Conservation (phyloP, 2,113 vertebrate genomes). For the Heterotis niloticus region DNA sequence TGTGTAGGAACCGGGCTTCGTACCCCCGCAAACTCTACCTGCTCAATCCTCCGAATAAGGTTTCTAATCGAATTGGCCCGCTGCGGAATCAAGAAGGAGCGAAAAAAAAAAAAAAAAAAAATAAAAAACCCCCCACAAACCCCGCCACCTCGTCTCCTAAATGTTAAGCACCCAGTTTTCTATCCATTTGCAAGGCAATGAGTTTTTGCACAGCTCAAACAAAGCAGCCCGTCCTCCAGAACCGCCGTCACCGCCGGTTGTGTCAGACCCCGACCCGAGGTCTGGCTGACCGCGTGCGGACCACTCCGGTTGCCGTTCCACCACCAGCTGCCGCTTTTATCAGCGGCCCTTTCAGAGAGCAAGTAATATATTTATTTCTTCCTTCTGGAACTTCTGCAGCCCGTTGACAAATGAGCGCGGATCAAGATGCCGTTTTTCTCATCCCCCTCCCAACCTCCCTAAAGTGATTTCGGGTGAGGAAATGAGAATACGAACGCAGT, state of each 20-base stretch:
- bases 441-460: not conserved
- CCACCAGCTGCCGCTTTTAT: conserved; percentile 9
- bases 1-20: not conserved
- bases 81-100: not conserved
- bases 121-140: too few species aligned
- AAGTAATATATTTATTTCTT: conserved; percentile 15
- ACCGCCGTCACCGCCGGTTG: not conserved
- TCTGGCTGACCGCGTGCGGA: not conserved
- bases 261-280: not conserved
- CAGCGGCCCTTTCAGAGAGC: conserved; percentile 27
- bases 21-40: not conserved
- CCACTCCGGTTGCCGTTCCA: not conserved
- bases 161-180: too few species aligned
- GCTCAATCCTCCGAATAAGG: conserved; percentile 1
- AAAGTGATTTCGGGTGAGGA: conserved; percentile 9
- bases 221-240: not conserved
- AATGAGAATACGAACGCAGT: conserved; percentile 26
- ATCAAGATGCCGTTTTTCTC: conserved; percentile 12
- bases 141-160: too few species aligned
- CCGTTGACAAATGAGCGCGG: conserved; percentile 12
- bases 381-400: conserved; percentile 22
- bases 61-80: not conserved
- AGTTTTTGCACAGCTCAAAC: not conserved
- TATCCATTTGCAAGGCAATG: not conserved
- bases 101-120: too few species aligned